phyloP scores from a whole-genome alignment of 2,113 vertebrate species.

The Ursus arctos region DNA sequence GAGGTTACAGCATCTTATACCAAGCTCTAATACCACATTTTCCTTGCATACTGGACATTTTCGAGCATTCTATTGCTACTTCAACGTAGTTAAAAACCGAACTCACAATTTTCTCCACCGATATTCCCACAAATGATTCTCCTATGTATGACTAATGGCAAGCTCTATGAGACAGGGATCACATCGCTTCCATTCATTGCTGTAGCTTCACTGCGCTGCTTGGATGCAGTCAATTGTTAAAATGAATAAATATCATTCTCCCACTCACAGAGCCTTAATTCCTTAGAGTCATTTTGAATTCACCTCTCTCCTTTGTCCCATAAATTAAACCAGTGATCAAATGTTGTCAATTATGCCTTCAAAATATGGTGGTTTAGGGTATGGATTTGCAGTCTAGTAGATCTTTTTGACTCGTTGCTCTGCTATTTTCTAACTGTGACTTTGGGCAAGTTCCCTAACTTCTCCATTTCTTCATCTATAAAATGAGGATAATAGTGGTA shows the following conservation, averaged over 20 bases:
- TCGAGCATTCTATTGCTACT: slow-evolving; percentile 31
- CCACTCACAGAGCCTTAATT: not conserved
- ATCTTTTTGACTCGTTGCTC: slow-evolving; percentile 32
- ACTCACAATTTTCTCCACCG: not conserved
- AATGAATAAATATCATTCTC: not conserved
- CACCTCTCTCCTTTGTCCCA: not conserved
- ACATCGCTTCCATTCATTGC: not conserved
- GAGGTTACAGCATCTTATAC: slow-evolving; percentile 21
- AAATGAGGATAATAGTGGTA: slow-evolving; percentile 21
- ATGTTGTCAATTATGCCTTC: not conserved
- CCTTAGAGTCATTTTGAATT: slow-evolving; percentile 17
- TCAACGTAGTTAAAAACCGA: slow-evolving; percentile 39
- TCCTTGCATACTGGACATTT: slow-evolving; percentile 20
- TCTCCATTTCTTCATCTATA: slow-evolving; percentile 28
- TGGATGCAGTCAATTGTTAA: not conserved
- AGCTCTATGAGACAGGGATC: not conserved
- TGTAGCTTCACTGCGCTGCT: not conserved
- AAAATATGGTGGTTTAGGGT: not conserved
- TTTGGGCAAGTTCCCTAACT: slow-evolving; percentile 1
- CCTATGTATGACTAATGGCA: not conserved
- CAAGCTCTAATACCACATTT: slow-evolving; percentile 50
- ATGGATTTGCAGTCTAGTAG: not conserved
- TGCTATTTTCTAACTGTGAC: slow-evolving; percentile 12
- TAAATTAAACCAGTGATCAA: slow-evolving; percentile 48
- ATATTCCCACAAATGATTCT: not conserved